Percentiles rank a stretch among this genome's conserved stretches.
Evolutionary conservation across 2,888 invertebrate species (phyloP).

Genomic region (Ptychoptera albimana): DNA sequence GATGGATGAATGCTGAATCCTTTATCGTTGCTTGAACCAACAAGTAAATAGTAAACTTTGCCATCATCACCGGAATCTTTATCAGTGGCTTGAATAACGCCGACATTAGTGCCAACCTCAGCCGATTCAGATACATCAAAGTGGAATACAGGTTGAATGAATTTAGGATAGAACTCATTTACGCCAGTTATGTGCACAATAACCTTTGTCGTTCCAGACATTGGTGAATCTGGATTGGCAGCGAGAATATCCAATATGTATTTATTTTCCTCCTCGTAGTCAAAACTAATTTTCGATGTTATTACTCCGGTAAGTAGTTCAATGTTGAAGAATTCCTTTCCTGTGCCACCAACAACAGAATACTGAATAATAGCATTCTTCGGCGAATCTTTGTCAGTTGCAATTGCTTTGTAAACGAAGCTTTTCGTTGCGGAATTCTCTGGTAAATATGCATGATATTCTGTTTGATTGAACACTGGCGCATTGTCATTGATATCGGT

Average conservation of each 20-base stretch:
- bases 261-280: conserved; percentile 66
- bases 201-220: conserved; percentile 59
- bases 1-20: conserved; percentile 76
- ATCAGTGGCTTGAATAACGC: conserved; percentile 74
- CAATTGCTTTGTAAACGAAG: conserved; percentile 56
- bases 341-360: conserved; percentile 59
- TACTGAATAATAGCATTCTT: conserved; percentile 77
- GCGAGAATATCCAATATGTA: conserved; percentile 68
- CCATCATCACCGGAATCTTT: conserved; percentile 81
- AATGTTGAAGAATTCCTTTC: conserved; percentile 60
- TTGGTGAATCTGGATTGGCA: conserved; percentile 69
- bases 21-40: conserved; percentile 82
- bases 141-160: conserved; percentile 77
- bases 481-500: conserved; percentile 91
- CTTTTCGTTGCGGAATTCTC: conserved; percentile 69
- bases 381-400: conserved; percentile 73
- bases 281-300: conserved; percentile 58
- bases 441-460: conserved; percentile 60
- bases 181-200: conserved; percentile 65
- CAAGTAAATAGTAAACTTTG: conserved; percentile 77
- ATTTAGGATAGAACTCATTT: conserved; percentile 79
- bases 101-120: conserved; percentile 68
- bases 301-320: conserved; percentile 61
- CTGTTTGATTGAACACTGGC: conserved; percentile 64
- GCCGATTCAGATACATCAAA: conserved; percentile 89